Base-by-base conservation (phyloP, 2,888 invertebrate species). In the Cremastinae sp. region DNA sequence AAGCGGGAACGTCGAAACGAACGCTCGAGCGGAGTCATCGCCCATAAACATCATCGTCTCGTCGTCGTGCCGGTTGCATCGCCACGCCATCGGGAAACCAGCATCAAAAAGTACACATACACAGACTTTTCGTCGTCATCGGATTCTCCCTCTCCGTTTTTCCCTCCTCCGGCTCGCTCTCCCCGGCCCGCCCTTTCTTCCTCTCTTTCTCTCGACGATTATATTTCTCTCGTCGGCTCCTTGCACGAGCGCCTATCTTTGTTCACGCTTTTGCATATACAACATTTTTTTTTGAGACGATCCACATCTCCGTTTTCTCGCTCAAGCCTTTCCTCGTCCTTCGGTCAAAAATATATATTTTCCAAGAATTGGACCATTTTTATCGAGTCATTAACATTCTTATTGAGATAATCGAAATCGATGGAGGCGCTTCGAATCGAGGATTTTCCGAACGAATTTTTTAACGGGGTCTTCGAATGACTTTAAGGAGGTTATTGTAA, bases 21-120 rank as follows among this genome's bases (percentile, higher is more conserved):
- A 41, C 43, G 47, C 69, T 56, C 20, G 61, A 54, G 75, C 28
- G 58, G 75, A 71, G 68, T 71, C 75, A 75, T 75, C 71, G 45
- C 49, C 71, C 71, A 75, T 72, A 75, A 75, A 75, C 61, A 75
- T 75, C 62, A 66, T 71, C 71, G 71, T 75, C 59, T 58, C 66
- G 59, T 66, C 66, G 61, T 66, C 22, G 34, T 58, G 9, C 70
- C 56, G 59, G 66, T 68, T 71, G 75, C 75, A 75, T 58, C 65
- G 36, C 59, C 45, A 36, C 43, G 61, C 49, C 56, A 56, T 34
- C 74, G 45, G 56, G 20, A 69, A 62, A 53, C 51, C 64, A 51
- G 41, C 64, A 38, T 51, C 51, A 14, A 41, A 64, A 38, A 41
- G 45, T 12, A 22, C 56, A 43, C 56, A 47, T 4, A 22, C 45